Evolutionary conservation across 2,797 vertebrate genomes (phyloP).

Genomic region (Propithecus perrieri): DNA sequence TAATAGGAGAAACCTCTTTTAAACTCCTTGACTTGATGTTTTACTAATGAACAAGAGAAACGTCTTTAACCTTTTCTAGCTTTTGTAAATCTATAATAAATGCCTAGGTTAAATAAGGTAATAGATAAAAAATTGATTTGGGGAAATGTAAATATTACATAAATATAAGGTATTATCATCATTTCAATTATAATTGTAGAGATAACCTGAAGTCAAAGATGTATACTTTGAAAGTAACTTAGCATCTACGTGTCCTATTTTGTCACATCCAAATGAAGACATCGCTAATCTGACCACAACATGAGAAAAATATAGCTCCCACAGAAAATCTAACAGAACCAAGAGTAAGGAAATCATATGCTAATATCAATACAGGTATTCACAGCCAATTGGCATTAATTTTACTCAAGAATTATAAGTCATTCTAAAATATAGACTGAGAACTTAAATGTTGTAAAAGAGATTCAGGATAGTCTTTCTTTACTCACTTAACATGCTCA

Average conservation of each 20-base stretch:
- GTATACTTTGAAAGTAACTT: neutral
- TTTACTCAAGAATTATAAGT: slow-evolving; percentile 22
- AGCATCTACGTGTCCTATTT: neutral
- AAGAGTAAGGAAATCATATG: neutral
- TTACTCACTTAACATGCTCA: neutral
- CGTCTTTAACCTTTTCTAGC: neutral
- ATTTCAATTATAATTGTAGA: slow-evolving; percentile 1
- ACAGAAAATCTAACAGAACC: neutral
- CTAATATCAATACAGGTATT: neutral
- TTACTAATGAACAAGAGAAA: slow-evolving; percentile 7
- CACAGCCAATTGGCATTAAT: neutral
- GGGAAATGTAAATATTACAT: neutral
- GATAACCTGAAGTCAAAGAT: neutral
- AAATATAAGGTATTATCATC: neutral
- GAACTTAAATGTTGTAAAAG: neutral
- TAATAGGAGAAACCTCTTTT: neutral
- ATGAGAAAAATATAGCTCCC: neutral
- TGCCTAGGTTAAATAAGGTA: neutral
- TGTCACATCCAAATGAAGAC: neutral
- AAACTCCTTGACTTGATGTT: neutral
- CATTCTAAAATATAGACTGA: neutral
- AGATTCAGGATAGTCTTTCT: neutral
- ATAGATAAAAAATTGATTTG: neutral
- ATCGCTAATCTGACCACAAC: neutral
- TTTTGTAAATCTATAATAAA: slow-evolving; percentile 5